Evolutionary conservation across 2,797 vertebrate species (phyloP), one percentile per base, ranked within the genome.

Genomic region (Danio aesculapii): DNA sequence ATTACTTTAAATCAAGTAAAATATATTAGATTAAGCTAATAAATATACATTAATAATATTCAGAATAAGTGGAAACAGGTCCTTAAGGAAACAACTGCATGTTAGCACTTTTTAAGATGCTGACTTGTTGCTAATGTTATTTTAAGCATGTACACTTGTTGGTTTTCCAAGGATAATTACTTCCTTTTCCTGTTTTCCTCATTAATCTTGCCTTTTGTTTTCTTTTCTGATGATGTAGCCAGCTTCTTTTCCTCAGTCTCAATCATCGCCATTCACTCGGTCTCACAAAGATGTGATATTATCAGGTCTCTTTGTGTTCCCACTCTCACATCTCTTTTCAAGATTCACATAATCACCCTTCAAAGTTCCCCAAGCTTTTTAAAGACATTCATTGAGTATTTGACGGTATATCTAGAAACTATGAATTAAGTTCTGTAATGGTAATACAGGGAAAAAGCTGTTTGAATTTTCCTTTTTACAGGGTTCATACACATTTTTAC

Each of bases 181-280:
- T 55, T 78, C 73, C 76, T 82, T 63, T 71, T 86, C 79, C 75
- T 85, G 83, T 86, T 83, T 81, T 21, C 75, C 21, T 73, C 55
- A 71, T 80, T 59, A 71, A 61, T 49, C 41, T 75, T 78, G 50
- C 19, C 41, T 41, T 73, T 78, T 63, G 74, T 75, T 70, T 77
- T 39, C 75, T n/a, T n/a, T 61, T 39, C 39, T 71, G 11, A 46
- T 7, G 10, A 55, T 46, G 12, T 17, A 16, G 12, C 4, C 58
- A 53, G 8, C 47, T 62, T 13, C 47, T 49, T 78, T 58, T 47
- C 39, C 52, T 66, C 41, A 61, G 8, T 12, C 55, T 55, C 10
- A 55, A 55, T 64, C 59, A 72, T 43, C 11, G 52, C 10, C 30
- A 44, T 19, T 73, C 59, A 73, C 41, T 47, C 41, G 13, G 43